phyloP scores from a whole-genome alignment of 2,797 vertebrate genomes.

The Acanthurus lineatus region DNA sequence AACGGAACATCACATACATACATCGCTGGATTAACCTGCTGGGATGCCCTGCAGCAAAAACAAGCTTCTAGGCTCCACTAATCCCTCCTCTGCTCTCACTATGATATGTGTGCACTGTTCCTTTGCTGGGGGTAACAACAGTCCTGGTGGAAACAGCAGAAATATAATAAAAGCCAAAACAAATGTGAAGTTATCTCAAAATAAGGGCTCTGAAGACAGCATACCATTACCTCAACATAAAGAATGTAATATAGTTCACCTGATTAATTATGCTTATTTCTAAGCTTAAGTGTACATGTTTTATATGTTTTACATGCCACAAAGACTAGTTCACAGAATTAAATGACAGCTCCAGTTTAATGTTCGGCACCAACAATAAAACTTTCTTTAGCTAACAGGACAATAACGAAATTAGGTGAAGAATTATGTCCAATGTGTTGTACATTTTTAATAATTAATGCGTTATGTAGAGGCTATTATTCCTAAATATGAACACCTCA shows the following conservation, averaged over 20 bases:
- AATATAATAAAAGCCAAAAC: background rate
- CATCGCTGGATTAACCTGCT: conserved; percentile 38
- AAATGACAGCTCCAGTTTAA: background rate
- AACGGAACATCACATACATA: conserved; percentile 26
- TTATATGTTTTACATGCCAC: background rate
- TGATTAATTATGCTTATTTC: background rate
- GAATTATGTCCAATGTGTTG: too few species aligned
- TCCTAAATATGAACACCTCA: too few species aligned
- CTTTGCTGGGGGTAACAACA: background rate
- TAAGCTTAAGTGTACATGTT: too few species aligned
- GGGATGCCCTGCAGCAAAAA: conserved; percentile 2
- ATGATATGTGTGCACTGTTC: background rate
- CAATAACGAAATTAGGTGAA: too few species aligned
- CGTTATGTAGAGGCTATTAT: too few species aligned
- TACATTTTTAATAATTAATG: too few species aligned
- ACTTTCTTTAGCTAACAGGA: background rate
- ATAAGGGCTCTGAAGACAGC: background rate
- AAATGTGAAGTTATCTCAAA: background rate
- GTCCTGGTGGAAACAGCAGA: background rate
- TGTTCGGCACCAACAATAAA: background rate
- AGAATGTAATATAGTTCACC: background rate
- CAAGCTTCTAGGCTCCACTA: conserved; percentile 2
- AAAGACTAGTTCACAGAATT: background rate
- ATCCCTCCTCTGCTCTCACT: conserved; percentile 17
- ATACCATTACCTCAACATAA: background rate